Percentiles rank a stretch among this genome's conserved stretches.
These are phyloP conservation scores for Pachymerium ferrugineum DNA, from an alignment of 2,888 invertebrate species.

Conservation along the genomic window DNA sequence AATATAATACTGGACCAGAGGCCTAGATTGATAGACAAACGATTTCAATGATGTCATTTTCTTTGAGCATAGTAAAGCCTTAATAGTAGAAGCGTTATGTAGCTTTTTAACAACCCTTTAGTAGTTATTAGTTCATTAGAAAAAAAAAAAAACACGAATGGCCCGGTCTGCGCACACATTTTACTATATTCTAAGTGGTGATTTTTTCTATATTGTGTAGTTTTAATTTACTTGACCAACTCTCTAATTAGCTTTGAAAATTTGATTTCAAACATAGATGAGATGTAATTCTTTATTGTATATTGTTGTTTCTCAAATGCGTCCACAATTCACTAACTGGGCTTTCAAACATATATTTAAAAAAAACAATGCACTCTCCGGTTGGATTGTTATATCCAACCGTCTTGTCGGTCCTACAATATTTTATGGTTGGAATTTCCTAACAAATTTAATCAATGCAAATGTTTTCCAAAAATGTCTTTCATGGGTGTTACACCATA, in stretches of 20 bases:
- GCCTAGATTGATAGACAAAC: slow-evolving; percentile 14
- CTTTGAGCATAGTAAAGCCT: background rate
- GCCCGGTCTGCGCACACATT: slow-evolving; percentile 27
- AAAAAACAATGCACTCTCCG: slow-evolving; percentile 20
- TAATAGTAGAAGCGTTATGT: no score
- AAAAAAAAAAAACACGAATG: background rate
- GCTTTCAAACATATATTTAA: slow-evolving; percentile 16
- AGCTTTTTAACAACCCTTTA: background rate
- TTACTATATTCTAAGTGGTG: background rate
- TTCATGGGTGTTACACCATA: background rate
- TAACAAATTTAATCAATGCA: background rate
- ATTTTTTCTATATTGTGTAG: background rate
- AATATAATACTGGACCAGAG: background rate
- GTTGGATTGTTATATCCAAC: background rate
- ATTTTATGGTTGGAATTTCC: background rate
- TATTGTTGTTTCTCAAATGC: background rate
- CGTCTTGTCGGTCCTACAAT: background rate
- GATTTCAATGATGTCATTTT: no score
- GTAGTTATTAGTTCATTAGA: background rate
- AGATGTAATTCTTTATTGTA: background rate
- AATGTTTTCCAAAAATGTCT: slow-evolving; percentile 5
- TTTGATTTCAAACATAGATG: no score
- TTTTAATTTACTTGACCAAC: background rate
- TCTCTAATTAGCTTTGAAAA: background rate
- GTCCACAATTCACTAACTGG: slow-evolving; percentile 23